Base-by-base conservation (phyloP, 2,888 invertebrate genomes). In the Chorisops tibialis region DNA sequence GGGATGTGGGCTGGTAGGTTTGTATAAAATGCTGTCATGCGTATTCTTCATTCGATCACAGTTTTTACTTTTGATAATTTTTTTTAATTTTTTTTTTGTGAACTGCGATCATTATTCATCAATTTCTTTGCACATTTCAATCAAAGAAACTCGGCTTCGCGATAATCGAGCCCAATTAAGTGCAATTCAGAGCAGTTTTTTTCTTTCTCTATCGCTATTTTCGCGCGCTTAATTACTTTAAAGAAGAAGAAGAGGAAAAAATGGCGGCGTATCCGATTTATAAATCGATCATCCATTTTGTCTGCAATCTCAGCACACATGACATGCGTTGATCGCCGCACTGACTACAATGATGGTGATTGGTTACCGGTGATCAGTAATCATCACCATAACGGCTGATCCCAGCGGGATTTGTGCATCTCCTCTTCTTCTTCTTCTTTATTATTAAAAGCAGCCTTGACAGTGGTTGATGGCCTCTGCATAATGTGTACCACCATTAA, bases 161-260 rank as follows among this genome's bases (percentile, higher is more conserved):
- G 56, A 43, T 56, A 56, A 56, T 56, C 56, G 56, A 56, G 16
- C 56, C 45, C 56, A 56, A 56, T 56, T 56, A 56, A 56, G 30
- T 56, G 56, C 56, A 56, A 56, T 56, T 56, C 56, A 56, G 56
- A 56, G 24, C 45, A 43, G 12, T 30, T 45, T 56, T 56, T 30
- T 30, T 30, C 9, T 24, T 7, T 21, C 30, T 14, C 30, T 5
- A 5, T 7, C n/a, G 21, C 48, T 12, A n/a, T n/a, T 45, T 14
- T 18, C 11, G 45, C 16, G 11, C 6, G 22, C 48, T 22, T 12
- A 22, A 21, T 4, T 22, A 22, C 48, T 22, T 48, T 22, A 24
- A 48, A 48, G 14, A 48, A n/a, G 22, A 48, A 48, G 22, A 48
- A n/a, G n/a, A n/a, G n/a, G n/a, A n/a, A n/a, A n/a, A 48, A 21